A percentile compares a stretch with the other conserved stretches of the same genome.
phyloP scores from a whole-genome alignment of 2,113 vertebrate species.

The Polypterus bichir region DNA sequence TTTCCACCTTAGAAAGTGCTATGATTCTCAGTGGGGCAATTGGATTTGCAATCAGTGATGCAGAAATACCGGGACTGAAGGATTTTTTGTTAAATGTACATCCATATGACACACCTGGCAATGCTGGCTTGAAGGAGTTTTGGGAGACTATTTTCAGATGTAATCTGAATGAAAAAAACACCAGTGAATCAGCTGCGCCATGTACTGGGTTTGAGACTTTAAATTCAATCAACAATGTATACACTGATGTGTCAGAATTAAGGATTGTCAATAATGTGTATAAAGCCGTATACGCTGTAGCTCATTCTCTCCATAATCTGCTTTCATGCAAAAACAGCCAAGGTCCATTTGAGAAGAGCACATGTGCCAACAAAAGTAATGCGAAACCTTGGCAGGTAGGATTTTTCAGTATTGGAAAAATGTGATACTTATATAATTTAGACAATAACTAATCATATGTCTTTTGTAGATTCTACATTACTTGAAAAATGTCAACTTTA shows the following conservation, averaged over 20 bases:
- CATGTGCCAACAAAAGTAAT: background rate
- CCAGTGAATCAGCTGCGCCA: background rate
- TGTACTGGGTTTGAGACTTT: slow-evolving; percentile 9
- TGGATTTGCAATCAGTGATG: background rate
- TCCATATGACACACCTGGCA: background rate
- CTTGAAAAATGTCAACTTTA: slow-evolving; percentile 1
- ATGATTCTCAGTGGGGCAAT: background rate
- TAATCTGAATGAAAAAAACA: background rate
- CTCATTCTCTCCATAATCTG: slow-evolving; percentile 3
- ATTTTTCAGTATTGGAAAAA: too few relatives aligned
- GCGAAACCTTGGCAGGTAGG: slow-evolving; percentile 10
- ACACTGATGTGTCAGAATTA: slow-evolving; percentile 3
- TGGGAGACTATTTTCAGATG: slow-evolving; percentile 10
- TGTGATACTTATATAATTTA: background rate
- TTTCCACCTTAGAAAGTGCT: background rate
- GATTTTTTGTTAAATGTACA: slow-evolving; percentile 7
- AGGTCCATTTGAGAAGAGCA: background rate
- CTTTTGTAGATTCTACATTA: slow-evolving; percentile 1
- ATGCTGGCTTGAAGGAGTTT: slow-evolving; percentile 5
- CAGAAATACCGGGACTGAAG: slow-evolving; percentile 4
- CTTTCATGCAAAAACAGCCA: background rate
- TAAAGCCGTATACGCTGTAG: slow-evolving; percentile 9
- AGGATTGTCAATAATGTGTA: slow-evolving; percentile 10
- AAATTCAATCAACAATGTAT: background rate
- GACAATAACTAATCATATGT: background rate